Evolutionary conservation across 2,113 vertebrate species (phyloP), one percentile per base, ranked within the genome.

Genomic region (Syngnathus typhle): DNA sequence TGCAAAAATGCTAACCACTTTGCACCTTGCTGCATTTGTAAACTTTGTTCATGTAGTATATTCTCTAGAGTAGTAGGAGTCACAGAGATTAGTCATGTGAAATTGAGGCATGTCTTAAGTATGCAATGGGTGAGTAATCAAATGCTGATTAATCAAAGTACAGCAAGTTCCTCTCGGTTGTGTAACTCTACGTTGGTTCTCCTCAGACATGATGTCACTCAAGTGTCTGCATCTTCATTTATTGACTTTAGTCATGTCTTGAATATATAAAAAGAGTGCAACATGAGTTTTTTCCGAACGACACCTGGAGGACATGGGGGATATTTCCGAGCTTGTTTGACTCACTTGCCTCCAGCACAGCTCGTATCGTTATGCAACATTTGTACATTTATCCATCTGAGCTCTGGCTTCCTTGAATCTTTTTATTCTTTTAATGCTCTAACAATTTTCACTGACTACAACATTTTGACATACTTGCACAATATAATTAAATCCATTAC

Each of bases 281-380:
- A 44, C 51, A 69, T 27, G 11, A 54, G 0, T 49, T n/a, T 18
- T 69, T 1, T 13, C 46, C 2, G 2, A 41, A 47, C 51, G 46
- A 80, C 74, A 82, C 74, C 76, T 85, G 79, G 52, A 71, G 56
- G 41, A 43, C 65, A 9, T 54, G 68, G 76, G 27, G 70, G 7
- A 37, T 12, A 6, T 66, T 41, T 6, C 71, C 21, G 8, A 71
- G 59, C 49, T 65, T 0, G 44, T 19, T 3, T 81, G 82, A 86
- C 21, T 86, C 83, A 82, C n/a, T 37, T 7, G n/a, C 51, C 67
- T 65, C 38, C 64, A 74, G 68, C 74, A 38, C 2, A 10, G 21
- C 23, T 52, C 16, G 8, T 4, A n/a, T 7, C 4, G 7, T 38
- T 64, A 59, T 55, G 59, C 62, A 77, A 56, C 60, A 67, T n/a